These are phyloP conservation scores for Diadromus collaris DNA, from an alignment of 2,888 invertebrate genomes.

Conservation along the genomic window DNA sequence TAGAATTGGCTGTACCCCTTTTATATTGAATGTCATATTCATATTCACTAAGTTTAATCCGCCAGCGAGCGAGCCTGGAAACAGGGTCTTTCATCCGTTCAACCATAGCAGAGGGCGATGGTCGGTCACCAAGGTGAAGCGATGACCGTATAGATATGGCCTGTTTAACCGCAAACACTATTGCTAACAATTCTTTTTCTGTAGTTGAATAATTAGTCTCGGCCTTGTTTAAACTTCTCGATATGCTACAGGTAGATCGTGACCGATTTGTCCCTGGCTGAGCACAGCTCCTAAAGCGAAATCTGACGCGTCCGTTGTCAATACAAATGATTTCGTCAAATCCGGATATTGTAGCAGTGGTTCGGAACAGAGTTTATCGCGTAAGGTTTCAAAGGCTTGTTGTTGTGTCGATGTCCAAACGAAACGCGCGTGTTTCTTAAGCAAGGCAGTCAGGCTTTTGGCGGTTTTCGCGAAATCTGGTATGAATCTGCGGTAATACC, in stretches of 20 bases:
- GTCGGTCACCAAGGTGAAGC: neutral
- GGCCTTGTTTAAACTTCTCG: conserved; percentile 15
- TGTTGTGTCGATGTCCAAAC: conserved; percentile 32
- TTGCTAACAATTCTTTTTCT: neutral
- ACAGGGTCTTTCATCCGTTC: neutral
- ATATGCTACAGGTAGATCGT: conserved; percentile 36
- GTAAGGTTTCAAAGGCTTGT: conserved; percentile 41
- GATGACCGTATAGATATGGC: neutral
- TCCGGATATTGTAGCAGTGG: conserved; percentile 56
- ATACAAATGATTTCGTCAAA: conserved; percentile 58
- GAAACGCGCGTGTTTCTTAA: conserved; percentile 34
- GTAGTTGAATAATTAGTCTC: neutral
- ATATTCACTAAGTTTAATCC: conserved; percentile 68
- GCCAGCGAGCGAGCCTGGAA: conserved; percentile 50
- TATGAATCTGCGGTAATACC: conserved; percentile 41
- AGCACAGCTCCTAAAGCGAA: conserved; percentile 61
- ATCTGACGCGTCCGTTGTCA: conserved; percentile 64
- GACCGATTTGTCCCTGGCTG: conserved; percentile 50
- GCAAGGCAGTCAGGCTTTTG: conserved; percentile 27
- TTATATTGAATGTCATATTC: conserved; percentile 70
- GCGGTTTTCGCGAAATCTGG: conserved; percentile 39
- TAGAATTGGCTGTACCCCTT: conserved; percentile 66
- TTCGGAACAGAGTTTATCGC: conserved; percentile 25
- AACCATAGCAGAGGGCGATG: neutral
- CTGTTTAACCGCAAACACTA: neutral